phyloP scores from a whole-genome alignment of 2,797 vertebrate genomes.

The Cynopterus sphinx region DNA sequence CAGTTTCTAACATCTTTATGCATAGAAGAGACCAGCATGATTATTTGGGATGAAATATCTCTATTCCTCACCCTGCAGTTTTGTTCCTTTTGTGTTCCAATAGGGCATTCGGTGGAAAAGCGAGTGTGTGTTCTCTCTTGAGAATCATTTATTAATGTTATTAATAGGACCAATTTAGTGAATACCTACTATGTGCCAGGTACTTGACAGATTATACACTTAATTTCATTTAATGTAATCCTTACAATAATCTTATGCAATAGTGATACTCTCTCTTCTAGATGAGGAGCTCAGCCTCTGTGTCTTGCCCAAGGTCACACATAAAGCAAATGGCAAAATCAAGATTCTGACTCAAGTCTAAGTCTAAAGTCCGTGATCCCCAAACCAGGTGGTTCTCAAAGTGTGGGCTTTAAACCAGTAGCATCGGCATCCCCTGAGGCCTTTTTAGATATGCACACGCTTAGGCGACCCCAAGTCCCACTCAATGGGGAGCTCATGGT shows the following conservation, averaged over 20 bases:
- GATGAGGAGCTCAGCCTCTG: background rate
- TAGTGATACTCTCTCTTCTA: background rate
- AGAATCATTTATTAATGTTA: background rate
- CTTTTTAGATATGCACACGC: background rate
- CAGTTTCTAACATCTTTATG: background rate
- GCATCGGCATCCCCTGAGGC: too few species aligned
- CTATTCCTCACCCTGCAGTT: background rate
- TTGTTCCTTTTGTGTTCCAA: background rate
- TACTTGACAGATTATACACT: background rate
- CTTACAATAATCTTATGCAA: background rate
- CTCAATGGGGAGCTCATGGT: background rate
- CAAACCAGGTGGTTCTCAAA: background rate
- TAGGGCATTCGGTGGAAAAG: background rate
- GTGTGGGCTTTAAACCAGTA: background rate
- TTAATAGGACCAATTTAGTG: background rate
- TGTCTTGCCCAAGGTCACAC: background rate
- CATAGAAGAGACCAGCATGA: background rate
- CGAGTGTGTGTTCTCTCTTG: background rate
- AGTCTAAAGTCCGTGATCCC: background rate
- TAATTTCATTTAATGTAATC: background rate
- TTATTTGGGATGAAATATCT: background rate
- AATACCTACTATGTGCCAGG: background rate
- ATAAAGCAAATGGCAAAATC: background rate
- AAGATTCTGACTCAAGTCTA: background rate
- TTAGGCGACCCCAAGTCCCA: background rate